Evolutionary conservation across 1,140 invertebrate species (phyloP), one percentile per base, ranked within the genome.

Genomic region (Holcopasites calliopsidis): DNA sequence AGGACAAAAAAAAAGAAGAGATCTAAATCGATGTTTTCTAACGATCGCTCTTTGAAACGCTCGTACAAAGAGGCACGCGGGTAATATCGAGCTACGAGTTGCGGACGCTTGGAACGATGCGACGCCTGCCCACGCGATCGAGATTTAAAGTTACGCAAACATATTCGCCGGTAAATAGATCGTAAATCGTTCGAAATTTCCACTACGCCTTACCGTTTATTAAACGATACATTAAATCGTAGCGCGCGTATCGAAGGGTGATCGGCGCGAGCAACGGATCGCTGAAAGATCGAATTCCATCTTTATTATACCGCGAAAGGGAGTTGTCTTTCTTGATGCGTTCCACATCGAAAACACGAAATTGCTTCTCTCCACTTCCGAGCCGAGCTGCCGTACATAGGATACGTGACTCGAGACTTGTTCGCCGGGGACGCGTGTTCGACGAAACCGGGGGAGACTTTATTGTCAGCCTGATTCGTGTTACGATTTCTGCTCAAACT

Each of bases 361-460:
- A 38, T 78, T 77, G 66, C 62, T 73, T 73, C 47, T 64, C 55
- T 72, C 38, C 13, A 6, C 16, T 18, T 77, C 55, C 47, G n/a
- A 21, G 28, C 38, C 26, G 42, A 82, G 73, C 47, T 54, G 52
- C 69, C 70, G 47, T 60, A 50, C 52, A 70, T 54, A 42, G 1
- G 23, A 47, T 65, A 82, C 80, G 80, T 70, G 76, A 82, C 80
- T 49, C 58, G 69, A 42, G 55, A 70, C 26, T 65, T 31, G 31
- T 58, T 60, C 31, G 18, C 7, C 23, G 47, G 28, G 65, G 54
- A 73, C 61, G 70, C 49, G 54, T 42, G 60, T 42, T 65, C 60
- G 47, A 35, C 60, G 38, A 44, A 72, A 66, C 38, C 44, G n/a
- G 44, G 57, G 18, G 38, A 28, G n/a, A 52, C 42, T 54, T 70